Evolutionary conservation across 2,113 vertebrate genomes (phyloP), one percentile per base, ranked within the genome.

Genomic region (Mesoclemmys tuberculata): DNA sequence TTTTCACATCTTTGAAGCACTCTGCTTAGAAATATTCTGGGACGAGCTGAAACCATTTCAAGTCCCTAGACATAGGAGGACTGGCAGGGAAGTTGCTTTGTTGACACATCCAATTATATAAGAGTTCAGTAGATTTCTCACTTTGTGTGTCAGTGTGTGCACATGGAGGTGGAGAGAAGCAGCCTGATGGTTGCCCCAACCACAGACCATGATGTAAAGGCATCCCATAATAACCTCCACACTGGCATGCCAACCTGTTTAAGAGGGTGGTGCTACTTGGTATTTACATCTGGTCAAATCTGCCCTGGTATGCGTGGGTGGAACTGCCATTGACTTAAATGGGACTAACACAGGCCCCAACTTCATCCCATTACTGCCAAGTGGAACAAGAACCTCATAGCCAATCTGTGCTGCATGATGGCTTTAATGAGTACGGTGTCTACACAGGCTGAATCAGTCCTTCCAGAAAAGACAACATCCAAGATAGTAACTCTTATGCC

Each of bases 41-140:
- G 92, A 94, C 52, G 58, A 95, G 80, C 12, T 80, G 79, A 90
- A 96, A 93, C 22, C 82, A 71, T 77, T 85, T 83, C 1, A 81
- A 96, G 89, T 92, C 84, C 81, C 64, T 87, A 87, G 85, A 83
- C 84, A 91, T 92, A 86, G 96, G 97, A 93, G 93, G 90, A 44
- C 46, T 97, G 96, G 88, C 94, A 97, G 64, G 52, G 48, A 56
- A 46, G 79, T 54, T 54, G 61, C 84, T 96, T 87, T 95, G 91
- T 95, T 97, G 96, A 96, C 94, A 97, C 87, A 91, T 96, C 8
- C 1, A 64, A 75, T 97, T 96, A 96, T 71, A 54, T 96, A 96
- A 97, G 93, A 51, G 35, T 56, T 88, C 13, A 0, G 54, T 91
- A 94, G 89, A 82, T 91, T 35, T 91, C 93, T 92, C 92, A 74